Evolutionary conservation across 1,140 invertebrate species (phyloP).

Genomic region (Anoplophora glabripennis): DNA sequence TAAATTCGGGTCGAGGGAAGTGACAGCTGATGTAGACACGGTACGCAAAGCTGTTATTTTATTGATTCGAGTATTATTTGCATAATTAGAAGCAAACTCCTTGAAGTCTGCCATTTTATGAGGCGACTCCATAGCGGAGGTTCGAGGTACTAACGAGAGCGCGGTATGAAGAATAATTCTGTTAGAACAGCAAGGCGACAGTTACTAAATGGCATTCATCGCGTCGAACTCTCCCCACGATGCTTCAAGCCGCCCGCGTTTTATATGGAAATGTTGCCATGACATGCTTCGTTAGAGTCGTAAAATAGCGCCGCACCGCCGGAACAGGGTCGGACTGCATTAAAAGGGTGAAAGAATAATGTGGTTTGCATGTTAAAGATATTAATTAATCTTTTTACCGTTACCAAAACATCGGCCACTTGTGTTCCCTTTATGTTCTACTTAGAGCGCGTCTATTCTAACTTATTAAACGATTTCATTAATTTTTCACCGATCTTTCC

Average conservation of each 20-base stretch:
- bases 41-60: no score
- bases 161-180: constrained; percentile 31
- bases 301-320: constrained; percentile 41
- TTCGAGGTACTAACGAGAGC: no score
- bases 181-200: constrained; percentile 28
- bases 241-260: constrained; percentile 41
- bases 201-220: constrained; percentile 33
- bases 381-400: constrained; percentile 43
- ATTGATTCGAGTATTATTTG: no score
- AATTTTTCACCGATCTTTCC: no score
- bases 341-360: constrained; percentile 43
- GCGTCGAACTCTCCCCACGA: constrained; percentile 40
- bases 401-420: constrained; percentile 21
- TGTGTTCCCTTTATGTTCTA: no score
- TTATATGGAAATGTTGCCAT: constrained; percentile 47
- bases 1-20: no score
- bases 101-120: no score
- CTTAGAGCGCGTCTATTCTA: no score
- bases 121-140: no score
- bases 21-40: no score
- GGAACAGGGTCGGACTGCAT: constrained; percentile 41
- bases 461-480: no score
- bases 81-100: no score
- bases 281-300: constrained; percentile 46
- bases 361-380: constrained; percentile 42